Conservation (phyloP, 2,797 vertebrate genomes). For the Sebastes minor region DNA sequence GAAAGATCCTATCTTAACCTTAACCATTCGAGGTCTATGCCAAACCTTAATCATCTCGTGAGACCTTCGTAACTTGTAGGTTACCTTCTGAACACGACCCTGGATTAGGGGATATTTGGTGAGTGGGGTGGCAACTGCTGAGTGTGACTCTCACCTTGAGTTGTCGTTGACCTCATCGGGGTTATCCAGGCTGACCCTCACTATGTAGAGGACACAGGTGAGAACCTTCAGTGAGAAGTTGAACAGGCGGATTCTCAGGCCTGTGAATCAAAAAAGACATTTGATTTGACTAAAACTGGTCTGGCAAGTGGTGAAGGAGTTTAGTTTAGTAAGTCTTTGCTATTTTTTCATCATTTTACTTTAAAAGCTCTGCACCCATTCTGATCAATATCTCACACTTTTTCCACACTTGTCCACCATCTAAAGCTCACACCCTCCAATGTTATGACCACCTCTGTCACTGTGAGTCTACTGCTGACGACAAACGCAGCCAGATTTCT, state of each 20-base stretch:
- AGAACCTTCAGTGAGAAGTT: conserved; percentile 88
- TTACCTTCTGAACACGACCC: too few relatives aligned
- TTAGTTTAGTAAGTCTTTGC: not conserved
- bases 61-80: too few relatives aligned
- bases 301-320: not conserved
- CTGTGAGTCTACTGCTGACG: not conserved
- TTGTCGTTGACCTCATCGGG: conserved; percentile 39
- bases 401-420: not conserved
- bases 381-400: not conserved
- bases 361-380: not conserved
- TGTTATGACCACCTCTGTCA: not conserved
- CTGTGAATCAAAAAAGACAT: conserved; percentile 55
- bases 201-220: conserved; percentile 86
- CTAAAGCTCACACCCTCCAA: not conserved
- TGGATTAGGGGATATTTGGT: too few relatives aligned
- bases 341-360: not conserved
- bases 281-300: not conserved
- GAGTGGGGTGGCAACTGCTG: not conserved
- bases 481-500: not conserved
- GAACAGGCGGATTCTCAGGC: conserved; percentile 88
- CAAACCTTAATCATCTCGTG: too few relatives aligned
- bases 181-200: conserved; percentile 84
- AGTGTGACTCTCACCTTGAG: conserved; percentile 51
- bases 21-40: too few relatives aligned
- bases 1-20: too few relatives aligned